These are phyloP conservation scores for Chironomus riparius DNA, from an alignment of 2,888 invertebrate species.

Conservation along the genomic window DNA sequence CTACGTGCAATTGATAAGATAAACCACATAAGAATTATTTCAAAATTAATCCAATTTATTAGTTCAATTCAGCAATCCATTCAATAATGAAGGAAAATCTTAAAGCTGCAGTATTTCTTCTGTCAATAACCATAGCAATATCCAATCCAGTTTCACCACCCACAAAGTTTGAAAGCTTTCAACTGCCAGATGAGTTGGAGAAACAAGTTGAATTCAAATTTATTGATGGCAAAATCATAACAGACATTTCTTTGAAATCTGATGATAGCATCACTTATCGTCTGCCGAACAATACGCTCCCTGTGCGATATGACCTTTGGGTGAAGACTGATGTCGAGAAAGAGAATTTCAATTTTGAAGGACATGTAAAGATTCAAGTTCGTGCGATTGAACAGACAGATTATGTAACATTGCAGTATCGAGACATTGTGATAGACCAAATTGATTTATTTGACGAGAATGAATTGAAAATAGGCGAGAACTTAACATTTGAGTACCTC, in stretches of 20 bases:
- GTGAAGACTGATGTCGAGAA: conserved; percentile 1
- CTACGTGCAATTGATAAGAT: too few relatives aligned
- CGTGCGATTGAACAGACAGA: not conserved
- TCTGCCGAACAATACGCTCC: conserved; percentile 15
- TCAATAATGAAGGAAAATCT: too few relatives aligned
- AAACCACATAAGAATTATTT: too few relatives aligned
- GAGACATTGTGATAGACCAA: not conserved
- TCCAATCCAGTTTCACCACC: too few relatives aligned
- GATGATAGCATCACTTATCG: not conserved
- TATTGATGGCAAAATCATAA: not conserved
- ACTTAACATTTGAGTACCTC: not conserved
- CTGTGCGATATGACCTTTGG: conserved; percentile 11
- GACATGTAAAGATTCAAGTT: conserved; percentile 1
- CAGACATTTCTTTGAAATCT: not conserved
- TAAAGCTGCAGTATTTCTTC: too few relatives aligned
- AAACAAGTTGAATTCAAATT: not conserved
- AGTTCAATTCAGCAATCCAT: too few relatives aligned
- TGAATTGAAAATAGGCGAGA: not conserved
- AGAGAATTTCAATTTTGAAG: not conserved
- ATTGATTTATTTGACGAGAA: not conserved
- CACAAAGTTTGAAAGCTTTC: not conserved
- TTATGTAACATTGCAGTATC: not conserved
- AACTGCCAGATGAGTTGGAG: not conserved
- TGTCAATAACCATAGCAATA: too few relatives aligned
- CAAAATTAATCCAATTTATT: too few relatives aligned